These are phyloP conservation scores for Erebia palarica DNA, from an alignment of 2,888 invertebrate species.

Conservation along the genomic window DNA sequence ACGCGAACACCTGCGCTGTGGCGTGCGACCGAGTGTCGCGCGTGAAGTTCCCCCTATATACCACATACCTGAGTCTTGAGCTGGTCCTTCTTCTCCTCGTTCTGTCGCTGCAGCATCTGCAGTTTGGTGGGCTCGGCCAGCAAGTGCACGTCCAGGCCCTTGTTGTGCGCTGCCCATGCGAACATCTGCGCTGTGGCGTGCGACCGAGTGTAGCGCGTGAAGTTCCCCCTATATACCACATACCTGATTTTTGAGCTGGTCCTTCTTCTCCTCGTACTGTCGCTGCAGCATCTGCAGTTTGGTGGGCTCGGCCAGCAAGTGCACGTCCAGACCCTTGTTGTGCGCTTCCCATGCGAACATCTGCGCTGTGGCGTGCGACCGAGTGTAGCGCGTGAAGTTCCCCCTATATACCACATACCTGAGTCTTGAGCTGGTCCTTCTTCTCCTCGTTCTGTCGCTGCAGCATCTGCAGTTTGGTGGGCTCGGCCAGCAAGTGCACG, in stretches of 20 bases:
- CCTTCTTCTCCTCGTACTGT: conserved; percentile 95
- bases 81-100: conserved; percentile 93
- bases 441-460: conserved; percentile 95
- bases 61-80: conserved; percentile 85
- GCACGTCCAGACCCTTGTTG: too few relatives aligned
- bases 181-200: not conserved
- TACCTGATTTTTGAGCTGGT: conserved; percentile 90
- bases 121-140: too few relatives aligned
- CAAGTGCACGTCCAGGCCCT: too few relatives aligned
- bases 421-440: conserved; percentile 94
- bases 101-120: conserved; percentile 92
- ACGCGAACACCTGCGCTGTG: not conserved
- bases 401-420: conserved; percentile 56
- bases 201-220: not conserved
- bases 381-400: conserved; percentile 91
- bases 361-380: conserved; percentile 93
- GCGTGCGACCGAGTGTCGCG: not conserved
- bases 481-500: conserved; percentile 98
- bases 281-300: conserved; percentile 88
- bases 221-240: not conserved
- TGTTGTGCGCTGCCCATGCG: not conserved
- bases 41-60: not conserved
- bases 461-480: conserved; percentile 96
- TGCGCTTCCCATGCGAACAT: conserved; percentile 99
- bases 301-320: too few relatives aligned